A percentile compares a stretch with the other conserved stretches of the same genome.
Evolutionary conservation across 2,888 invertebrate species (phyloP).

Genomic region (Ceraclea dissimilis): DNA sequence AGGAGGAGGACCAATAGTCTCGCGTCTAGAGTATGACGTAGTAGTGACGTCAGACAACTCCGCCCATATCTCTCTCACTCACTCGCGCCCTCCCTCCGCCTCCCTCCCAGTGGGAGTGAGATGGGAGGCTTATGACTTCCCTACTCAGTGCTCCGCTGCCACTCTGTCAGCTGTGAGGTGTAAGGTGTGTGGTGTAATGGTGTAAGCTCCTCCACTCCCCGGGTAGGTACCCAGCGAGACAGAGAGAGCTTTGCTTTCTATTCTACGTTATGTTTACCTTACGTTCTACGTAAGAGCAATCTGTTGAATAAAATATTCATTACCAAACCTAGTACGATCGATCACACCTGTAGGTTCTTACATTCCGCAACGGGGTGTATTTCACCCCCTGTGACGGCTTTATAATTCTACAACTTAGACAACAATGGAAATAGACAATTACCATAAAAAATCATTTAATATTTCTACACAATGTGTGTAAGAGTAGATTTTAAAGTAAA

Average conservation of each 20-base stretch:
- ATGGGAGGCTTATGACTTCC: conserved; percentile 5
- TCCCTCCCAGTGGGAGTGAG: conserved; percentile 27
- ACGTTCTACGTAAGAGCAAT: neutral
- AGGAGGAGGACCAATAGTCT: conserved; percentile 45
- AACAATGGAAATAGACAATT: too few relatives aligned
- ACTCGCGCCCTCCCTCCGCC: conserved; percentile 17
- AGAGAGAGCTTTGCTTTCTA: neutral
- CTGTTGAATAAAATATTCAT: neutral
- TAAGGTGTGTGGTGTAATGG: conserved; percentile 1
- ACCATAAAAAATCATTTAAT: too few relatives aligned
- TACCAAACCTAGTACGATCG: neutral
- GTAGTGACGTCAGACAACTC: conserved; percentile 39
- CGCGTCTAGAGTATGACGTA: conserved; percentile 26
- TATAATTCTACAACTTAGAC: too few relatives aligned
- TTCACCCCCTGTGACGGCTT: conserved; percentile 4
- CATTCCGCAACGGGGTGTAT: neutral
- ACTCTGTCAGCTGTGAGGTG: neutral
- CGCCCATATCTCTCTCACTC: conserved; percentile 29
- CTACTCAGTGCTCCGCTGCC: conserved; percentile 6
- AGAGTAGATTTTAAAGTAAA: too few relatives aligned
- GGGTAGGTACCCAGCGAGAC: neutral
- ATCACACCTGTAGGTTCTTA: neutral
- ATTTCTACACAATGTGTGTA: too few relatives aligned
- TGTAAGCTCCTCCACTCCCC: neutral
- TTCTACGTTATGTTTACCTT: neutral